Conservation (phyloP, 2,888 invertebrate genomes). For the Brachypalpus laphriformis region DNA sequence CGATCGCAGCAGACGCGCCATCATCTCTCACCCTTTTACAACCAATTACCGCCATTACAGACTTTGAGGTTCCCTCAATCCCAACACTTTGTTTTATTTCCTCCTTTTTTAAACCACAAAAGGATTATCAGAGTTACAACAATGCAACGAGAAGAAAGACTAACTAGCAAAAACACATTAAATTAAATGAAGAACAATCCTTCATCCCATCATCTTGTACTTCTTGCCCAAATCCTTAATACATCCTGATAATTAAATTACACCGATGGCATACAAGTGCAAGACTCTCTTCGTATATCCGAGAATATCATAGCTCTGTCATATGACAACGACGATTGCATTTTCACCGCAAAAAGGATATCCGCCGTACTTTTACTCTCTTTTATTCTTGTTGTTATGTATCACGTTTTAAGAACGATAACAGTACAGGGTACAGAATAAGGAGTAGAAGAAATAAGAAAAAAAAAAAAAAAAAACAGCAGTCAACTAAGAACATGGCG, state of each 20-base stretch:
- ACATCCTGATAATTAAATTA: slow-evolving; percentile 69
- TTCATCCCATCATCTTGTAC: slow-evolving; percentile 50
- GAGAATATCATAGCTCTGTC: slow-evolving; percentile 44
- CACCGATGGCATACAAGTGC: slow-evolving; percentile 18
- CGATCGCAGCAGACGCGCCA: neutral
- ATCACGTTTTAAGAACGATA: slow-evolving; percentile 31
- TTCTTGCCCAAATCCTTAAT: slow-evolving; percentile 45
- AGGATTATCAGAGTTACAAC: slow-evolving; percentile 15
- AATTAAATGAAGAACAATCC: slow-evolving; percentile 57
- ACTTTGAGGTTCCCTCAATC: slow-evolving; percentile 1
- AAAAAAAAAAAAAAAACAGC: slow-evolving; percentile 8
- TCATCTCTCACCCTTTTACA: slow-evolving; percentile 1
- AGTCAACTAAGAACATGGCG: slow-evolving; percentile 66
- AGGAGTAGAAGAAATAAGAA: neutral
- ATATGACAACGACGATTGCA: slow-evolving; percentile 38
- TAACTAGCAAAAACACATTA: neutral
- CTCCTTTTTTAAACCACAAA: neutral
- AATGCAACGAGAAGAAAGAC: neutral
- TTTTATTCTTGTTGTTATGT: neutral
- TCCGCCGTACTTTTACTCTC: slow-evolving; percentile 27
- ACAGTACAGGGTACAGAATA: slow-evolving; percentile 6
- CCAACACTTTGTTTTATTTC: neutral
- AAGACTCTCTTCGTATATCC: slow-evolving; percentile 17
- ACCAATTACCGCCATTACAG: slow-evolving; percentile 6
- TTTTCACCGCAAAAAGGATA: slow-evolving; percentile 60